Evolutionary conservation across 2,888 invertebrate genomes (phyloP), one percentile per base, ranked within the genome.

Genomic region (Phortica okadai): DNA sequence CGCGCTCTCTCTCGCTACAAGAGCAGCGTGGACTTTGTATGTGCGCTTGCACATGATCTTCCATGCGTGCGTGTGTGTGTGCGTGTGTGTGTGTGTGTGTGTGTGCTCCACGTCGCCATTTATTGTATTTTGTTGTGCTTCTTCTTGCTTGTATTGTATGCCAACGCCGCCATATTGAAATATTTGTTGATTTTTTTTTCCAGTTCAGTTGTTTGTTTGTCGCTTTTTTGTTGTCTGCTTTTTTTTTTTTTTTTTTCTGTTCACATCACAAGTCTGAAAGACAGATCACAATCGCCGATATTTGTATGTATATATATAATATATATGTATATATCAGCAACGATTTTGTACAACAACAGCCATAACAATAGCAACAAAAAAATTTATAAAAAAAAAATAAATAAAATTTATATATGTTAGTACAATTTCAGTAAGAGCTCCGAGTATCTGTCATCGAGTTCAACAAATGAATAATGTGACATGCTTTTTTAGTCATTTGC

Each of bases 21-120:
- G 21, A 21, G 21, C 21, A 21, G 21, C 21, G 74, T 83, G 84
- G 81, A 87, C 87, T 85, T 86, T 84, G 82, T 21, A 14, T 66
- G 21, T 66, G 21, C 66, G 14, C 33, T 21, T 11, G 66, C 66
- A 66, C 42, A 66, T 66, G 66, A 66, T 66, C 66, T n/a, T 7
- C 42, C 14, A 66, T 41, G 66, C n/a, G 4, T 33, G 66, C n/a
- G 66, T 66, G 41, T 42, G n/a, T 11, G 16, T 16, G 7, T 14
- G 1, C 10, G n/a, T 66, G 66, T 33, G 2, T 11, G 41, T 14
- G 42, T 66, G 66, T 33, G 33, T n/a, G 11, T 11, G 6, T 66
- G 42, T 59, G 10, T 42, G 66, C 66, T 66, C 42, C 66, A 66
- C 41, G 66, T 66, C 66, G 66, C 66, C 66, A 66, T 66, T 66